phyloP scores from a whole-genome alignment of 2,888 invertebrate species.

The Plebejus anna region DNA sequence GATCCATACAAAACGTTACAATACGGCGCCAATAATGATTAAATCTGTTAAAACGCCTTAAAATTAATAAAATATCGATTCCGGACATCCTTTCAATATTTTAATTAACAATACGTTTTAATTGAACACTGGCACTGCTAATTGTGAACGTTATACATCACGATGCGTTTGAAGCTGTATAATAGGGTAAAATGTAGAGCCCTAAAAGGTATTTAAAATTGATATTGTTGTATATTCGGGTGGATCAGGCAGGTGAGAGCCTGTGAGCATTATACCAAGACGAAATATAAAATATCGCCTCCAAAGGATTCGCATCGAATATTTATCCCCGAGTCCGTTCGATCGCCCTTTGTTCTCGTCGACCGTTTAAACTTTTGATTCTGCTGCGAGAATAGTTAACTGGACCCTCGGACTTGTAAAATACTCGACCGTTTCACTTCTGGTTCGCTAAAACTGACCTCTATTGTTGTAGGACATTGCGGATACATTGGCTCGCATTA shows the following conservation, averaged over 20 bases:
- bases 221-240: conserved; percentile 46
- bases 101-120: conserved; percentile 34
- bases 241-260: conserved; percentile 71
- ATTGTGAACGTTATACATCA: conserved; percentile 1
- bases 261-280: conserved; percentile 59
- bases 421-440: conserved; percentile 46
- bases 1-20: conserved; percentile 46
- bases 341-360: conserved; percentile 73
- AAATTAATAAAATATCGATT: conserved; percentile 13
- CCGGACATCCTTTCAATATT: background rate
- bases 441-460: conserved; percentile 39
- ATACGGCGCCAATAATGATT: conserved; percentile 51
- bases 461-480: conserved; percentile 38
- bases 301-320: conserved; percentile 79
- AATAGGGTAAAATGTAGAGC: background rate
- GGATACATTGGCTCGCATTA: conserved; percentile 36
- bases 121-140: conserved; percentile 32
- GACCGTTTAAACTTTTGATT: conserved; percentile 80
- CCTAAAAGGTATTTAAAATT: conserved; percentile 46
- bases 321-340: conserved; percentile 74
- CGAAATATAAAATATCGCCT: conserved; percentile 75
- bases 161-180: background rate
- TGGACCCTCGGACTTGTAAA: conserved; percentile 70
- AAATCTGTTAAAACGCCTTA: conserved; percentile 41
- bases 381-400: conserved; percentile 78